phyloP scores from a whole-genome alignment of 2,797 vertebrate species.

The Chloroceryle amazona region DNA sequence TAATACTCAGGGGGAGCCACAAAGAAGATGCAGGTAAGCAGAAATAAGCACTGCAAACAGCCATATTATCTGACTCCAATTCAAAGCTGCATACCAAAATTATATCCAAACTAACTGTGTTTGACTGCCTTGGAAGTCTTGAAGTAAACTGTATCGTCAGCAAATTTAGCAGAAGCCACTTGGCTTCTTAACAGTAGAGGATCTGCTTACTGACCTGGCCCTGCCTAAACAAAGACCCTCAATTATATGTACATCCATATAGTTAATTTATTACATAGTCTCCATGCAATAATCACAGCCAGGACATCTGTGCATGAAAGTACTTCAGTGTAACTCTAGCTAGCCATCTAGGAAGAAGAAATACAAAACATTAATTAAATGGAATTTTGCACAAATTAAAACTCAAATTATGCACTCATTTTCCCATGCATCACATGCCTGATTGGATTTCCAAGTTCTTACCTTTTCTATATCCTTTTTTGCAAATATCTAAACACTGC shows the following conservation, averaged over 20 bases:
- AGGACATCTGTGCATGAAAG: background rate
- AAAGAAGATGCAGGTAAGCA: background rate
- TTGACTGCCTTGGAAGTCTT: background rate
- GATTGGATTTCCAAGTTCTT: background rate
- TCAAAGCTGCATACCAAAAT: background rate
- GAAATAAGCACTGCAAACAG: background rate
- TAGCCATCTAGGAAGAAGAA: background rate
- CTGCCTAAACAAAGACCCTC: background rate
- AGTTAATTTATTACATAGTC: background rate
- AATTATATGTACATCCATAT: background rate
- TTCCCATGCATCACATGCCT: background rate
- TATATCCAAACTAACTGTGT: accelerated
- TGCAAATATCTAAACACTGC: constrained; percentile 38
- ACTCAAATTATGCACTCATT: background rate
- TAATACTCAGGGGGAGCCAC: background rate
- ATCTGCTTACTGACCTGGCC: background rate
- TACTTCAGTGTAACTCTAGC: background rate
- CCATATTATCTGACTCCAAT: background rate
- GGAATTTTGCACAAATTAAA: background rate
- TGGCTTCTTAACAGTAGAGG: background rate
- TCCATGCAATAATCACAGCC: background rate
- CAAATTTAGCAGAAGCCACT: background rate
- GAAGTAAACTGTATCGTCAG: background rate
- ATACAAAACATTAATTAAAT: background rate
- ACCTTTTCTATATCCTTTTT: background rate